phyloP scores from a whole-genome alignment of 2,113 vertebrate species.

The Lophius piscatorius region DNA sequence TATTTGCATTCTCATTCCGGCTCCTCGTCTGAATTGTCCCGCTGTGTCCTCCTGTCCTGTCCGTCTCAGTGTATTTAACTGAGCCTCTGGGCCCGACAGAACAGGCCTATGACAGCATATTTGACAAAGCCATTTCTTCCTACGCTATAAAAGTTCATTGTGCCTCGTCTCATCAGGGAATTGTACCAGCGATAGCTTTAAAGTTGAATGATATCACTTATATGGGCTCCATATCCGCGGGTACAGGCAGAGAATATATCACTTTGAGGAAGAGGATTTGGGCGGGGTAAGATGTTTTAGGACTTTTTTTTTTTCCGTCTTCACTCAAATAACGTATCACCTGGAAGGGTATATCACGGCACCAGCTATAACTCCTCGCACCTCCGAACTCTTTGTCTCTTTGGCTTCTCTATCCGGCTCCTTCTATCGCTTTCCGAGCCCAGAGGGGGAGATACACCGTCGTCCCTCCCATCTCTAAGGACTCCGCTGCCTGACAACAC shows the following conservation, averaged over 20 bases:
- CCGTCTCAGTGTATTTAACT: conserved; percentile 36
- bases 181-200: conserved; percentile 57
- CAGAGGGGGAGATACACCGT: conserved; percentile 48
- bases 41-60: conserved; percentile 6
- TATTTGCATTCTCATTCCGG: background rate
- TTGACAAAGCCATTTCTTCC: conserved; percentile 51
- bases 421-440: conserved; percentile 33
- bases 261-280: conserved; percentile 33
- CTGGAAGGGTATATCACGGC: conserved; percentile 47
- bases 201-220: conserved; percentile 48
- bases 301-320: conserved; percentile 35
- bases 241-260: conserved; percentile 22
- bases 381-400: conserved; percentile 9
- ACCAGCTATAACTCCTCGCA: conserved; percentile 35
- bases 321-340: conserved; percentile 30
- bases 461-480: conserved; percentile 67
- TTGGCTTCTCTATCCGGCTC: conserved; percentile 32
- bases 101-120: conserved; percentile 43
- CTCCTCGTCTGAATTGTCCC: conserved; percentile 19
- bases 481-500: conserved; percentile 67
- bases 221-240: conserved; percentile 54
- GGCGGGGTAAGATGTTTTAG: conserved; percentile 30
- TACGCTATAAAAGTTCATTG: conserved; percentile 67
- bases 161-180: conserved; percentile 60
- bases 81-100: conserved; percentile 39